Percentiles rank a stretch among this genome's conserved stretches.
Evolutionary conservation across 1,140 invertebrate genomes (phyloP).

Genomic region (Agrilus planipennis): DNA sequence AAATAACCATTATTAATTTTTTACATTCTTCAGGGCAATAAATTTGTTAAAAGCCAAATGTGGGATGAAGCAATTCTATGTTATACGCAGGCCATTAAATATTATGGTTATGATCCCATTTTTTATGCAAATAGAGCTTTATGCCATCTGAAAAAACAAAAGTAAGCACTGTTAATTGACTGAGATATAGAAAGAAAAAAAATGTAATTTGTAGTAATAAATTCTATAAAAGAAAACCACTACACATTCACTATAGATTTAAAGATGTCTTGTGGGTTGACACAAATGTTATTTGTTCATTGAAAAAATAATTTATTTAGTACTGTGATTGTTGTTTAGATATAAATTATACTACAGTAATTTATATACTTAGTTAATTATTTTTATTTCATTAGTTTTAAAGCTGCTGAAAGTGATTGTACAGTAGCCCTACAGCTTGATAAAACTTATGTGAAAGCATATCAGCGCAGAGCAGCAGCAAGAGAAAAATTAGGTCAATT

Average conservation of each 20-base stretch:
- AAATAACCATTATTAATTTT: slow-evolving; percentile 14
- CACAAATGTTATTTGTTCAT: too few relatives aligned
- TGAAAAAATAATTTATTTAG: too few relatives aligned
- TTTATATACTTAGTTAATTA: background rate
- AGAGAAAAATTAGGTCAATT: slow-evolving; percentile 48
- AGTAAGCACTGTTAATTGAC: slow-evolving; percentile 46
- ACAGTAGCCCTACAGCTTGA: slow-evolving; percentile 58
- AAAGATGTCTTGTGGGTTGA: too few relatives aligned
- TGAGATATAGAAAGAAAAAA: too few relatives aligned
- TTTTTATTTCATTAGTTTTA: slow-evolving; percentile 42
- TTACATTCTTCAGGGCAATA: slow-evolving; percentile 61
- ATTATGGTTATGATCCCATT: slow-evolving; percentile 65
- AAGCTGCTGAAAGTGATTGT: slow-evolving; percentile 66
- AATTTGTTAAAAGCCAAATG: slow-evolving; percentile 61
- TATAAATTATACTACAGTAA: slow-evolving; percentile 16
- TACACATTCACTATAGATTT: too few relatives aligned
- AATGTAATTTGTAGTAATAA: too few relatives aligned
- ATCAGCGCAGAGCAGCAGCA: slow-evolving; percentile 59
- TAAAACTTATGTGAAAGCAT: slow-evolving; percentile 66
- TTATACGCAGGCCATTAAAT: slow-evolving; percentile 67
- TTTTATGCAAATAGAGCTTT: slow-evolving; percentile 81
- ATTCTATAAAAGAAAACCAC: too few relatives aligned
- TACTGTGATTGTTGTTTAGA: too few relatives aligned
- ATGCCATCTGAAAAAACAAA: slow-evolving; percentile 72
- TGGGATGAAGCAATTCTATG: slow-evolving; percentile 68